phyloP scores from a whole-genome alignment of 35 echinoderm and acorn worm genomes.

The Apostichopus parvimensis region DNA sequence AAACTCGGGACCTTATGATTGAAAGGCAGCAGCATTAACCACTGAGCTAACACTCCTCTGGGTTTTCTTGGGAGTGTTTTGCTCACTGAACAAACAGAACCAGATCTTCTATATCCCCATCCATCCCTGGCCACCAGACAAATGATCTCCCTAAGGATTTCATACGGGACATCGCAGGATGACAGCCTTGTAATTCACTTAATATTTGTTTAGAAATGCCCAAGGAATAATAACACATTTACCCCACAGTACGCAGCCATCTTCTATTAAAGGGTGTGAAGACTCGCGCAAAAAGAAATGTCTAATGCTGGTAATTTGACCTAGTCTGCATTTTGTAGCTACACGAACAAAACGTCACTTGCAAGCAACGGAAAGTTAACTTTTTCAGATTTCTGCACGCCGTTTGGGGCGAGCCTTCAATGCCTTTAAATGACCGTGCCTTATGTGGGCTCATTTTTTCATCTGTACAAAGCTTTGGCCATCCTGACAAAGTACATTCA shows the following conservation, averaged over 20 bases:
- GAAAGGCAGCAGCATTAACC: too few relatives aligned
- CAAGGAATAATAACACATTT: slow-evolving; percentile 21
- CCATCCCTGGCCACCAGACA: slow-evolving; percentile 56
- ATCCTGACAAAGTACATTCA: slow-evolving; percentile 42
- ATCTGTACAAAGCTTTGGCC: neutral
- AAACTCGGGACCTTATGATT: too few relatives aligned
- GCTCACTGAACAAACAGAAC: neutral
- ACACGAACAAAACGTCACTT: too few relatives aligned
- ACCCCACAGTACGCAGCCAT: slow-evolving; percentile 27
- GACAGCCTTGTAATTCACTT: slow-evolving; percentile 9
- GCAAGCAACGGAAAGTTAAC: too few relatives aligned
- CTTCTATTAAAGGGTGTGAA: neutral
- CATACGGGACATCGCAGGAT: slow-evolving; percentile 25
- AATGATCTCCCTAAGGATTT: slow-evolving; percentile 25
- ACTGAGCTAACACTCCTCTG: neutral
- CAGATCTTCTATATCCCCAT: slow-evolving; percentile 30
- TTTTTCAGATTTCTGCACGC: too few relatives aligned
- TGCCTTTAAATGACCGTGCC: neutral
- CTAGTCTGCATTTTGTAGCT: too few relatives aligned
- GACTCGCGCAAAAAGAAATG: too few relatives aligned
- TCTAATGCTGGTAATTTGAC: too few relatives aligned
- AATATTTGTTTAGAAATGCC: slow-evolving; percentile 1
- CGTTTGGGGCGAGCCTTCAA: too few relatives aligned
- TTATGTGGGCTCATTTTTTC: slow-evolving; percentile 7
- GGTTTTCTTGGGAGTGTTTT: neutral